Conservation (phyloP, 2,113 vertebrate genomes). For the Lophius piscatorius region DNA sequence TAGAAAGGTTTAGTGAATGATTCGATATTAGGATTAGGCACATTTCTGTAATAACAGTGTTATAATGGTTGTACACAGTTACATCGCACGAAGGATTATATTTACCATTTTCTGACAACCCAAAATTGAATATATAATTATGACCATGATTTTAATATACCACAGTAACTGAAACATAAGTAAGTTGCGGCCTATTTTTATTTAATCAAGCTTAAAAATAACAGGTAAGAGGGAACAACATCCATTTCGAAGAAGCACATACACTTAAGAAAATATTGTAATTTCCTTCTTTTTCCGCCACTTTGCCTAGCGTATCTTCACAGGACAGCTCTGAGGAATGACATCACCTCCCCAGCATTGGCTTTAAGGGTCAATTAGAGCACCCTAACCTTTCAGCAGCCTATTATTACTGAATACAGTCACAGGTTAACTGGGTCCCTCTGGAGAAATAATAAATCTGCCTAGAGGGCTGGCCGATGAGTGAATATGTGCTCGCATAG, state of each 20-base stretch:
- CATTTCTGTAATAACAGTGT: not conserved
- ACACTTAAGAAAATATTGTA: not conserved
- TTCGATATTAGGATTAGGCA: not conserved
- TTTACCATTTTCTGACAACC: too few species aligned
- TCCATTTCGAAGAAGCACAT: not conserved
- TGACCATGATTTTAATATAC: not conserved
- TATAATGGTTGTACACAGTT: not conserved
- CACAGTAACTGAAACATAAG: not conserved
- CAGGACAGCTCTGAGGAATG: conserved; percentile 37
- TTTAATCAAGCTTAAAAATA: not conserved
- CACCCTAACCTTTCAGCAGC: conserved; percentile 67
- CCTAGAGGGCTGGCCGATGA: conserved; percentile 6
- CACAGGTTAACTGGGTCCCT: conserved; percentile 58
- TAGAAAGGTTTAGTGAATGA: not conserved
- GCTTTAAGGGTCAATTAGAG: conserved; percentile 72
- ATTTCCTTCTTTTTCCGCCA: not conserved
- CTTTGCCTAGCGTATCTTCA: conserved; percentile 24
- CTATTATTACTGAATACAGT: conserved; percentile 59
- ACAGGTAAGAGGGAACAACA: not conserved
- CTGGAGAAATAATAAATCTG: conserved; percentile 32
- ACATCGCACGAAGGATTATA: not conserved
- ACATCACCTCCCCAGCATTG: conserved; percentile 53
- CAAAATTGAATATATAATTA: too few species aligned
- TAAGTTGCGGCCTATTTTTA: not conserved
- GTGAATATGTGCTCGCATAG: not conserved